A percentile compares a stretch with the other conserved stretches of the same genome.
Evolutionary conservation across 2,888 invertebrate genomes (phyloP).

Genomic region (Drosophila fungiperda): DNA sequence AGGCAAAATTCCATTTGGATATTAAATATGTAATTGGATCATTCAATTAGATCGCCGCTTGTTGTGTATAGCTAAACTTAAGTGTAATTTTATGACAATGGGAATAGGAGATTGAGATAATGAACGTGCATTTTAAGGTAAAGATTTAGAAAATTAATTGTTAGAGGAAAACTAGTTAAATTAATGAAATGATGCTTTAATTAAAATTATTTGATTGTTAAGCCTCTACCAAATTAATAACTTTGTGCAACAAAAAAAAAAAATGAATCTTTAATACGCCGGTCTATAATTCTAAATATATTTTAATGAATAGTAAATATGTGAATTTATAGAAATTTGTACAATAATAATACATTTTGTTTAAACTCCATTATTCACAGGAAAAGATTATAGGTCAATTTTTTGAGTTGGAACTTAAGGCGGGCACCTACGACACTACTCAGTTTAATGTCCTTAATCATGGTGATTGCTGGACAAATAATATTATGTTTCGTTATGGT

Average conservation of each 20-base stretch:
- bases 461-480: constrained; percentile 83
- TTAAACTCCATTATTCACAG: constrained; percentile 3
- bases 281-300: background rate
- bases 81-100: no score
- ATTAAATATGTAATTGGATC: background rate
- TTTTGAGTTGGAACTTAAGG: background rate
- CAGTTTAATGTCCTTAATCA: constrained; percentile 76
- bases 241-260: background rate
- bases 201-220: background rate
- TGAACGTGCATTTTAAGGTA: background rate
- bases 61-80: background rate
- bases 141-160: background rate
- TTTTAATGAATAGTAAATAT: background rate
- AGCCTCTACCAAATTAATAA: background rate
- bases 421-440: constrained; percentile 42
- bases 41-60: background rate
- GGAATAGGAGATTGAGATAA: background rate
- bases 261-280: background rate
- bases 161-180: background rate
- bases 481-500: constrained; percentile 76
- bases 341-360: background rate
- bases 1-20: background rate
- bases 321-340: background rate
- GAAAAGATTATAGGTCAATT: background rate
- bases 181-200: background rate